Percentiles rank a stretch among this genome's conserved stretches.
These are phyloP conservation scores for Platycercus adscitus DNA, from an alignment of 2,113 vertebrate genomes.

Conservation along the genomic window DNA sequence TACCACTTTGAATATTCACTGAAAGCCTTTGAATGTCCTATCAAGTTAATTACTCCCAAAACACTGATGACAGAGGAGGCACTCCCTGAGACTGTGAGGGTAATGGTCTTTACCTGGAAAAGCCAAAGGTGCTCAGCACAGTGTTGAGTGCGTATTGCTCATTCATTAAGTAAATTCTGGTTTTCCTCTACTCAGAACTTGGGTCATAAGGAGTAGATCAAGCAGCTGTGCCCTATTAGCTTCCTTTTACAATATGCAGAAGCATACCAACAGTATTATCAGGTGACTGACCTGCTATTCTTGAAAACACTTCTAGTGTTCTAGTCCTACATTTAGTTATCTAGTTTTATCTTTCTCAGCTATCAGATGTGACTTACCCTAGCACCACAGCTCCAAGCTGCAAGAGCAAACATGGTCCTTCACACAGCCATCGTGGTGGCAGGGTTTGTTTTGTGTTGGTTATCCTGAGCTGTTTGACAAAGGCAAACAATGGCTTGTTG, in stretches of 20 bases:
- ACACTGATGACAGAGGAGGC: neutral
- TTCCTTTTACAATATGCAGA: neutral
- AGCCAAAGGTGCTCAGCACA: neutral
- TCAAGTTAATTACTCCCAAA: conserved; percentile 22
- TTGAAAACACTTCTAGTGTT: neutral
- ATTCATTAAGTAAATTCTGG: neutral
- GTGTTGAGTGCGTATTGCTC: neutral
- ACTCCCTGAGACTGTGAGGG: neutral
- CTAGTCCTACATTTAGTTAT: neutral
- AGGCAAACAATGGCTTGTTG: neutral
- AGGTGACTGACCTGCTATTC: neutral
- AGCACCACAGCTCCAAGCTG: neutral
- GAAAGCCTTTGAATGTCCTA: neutral
- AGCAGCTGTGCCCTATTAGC: neutral
- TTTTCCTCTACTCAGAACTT: neutral
- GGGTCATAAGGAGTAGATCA: neutral
- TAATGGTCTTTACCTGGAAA: neutral
- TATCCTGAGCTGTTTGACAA: neutral
- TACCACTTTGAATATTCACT: neutral
- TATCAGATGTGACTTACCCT: neutral
- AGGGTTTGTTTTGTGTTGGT: neutral
- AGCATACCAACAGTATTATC: neutral
- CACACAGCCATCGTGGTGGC: too few relatives aligned
- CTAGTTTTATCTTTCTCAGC: neutral
- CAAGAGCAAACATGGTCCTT: neutral